phyloP scores from a whole-genome alignment of 2,797 vertebrate species.

The Catostomus latipinnis region DNA sequence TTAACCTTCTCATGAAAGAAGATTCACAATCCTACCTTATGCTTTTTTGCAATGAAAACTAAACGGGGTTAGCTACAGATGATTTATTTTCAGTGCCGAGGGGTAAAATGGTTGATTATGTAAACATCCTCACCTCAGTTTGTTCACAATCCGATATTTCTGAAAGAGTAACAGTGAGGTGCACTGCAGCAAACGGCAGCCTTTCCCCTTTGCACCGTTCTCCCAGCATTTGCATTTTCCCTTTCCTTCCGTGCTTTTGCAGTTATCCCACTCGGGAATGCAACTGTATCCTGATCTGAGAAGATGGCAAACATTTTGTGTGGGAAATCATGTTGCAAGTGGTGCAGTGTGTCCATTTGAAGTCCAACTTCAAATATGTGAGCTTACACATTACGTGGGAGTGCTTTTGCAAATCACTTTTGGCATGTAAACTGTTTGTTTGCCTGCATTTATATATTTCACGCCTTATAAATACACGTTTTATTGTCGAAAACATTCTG shows the following conservation, averaged over 20 bases:
- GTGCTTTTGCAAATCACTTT: slow-evolving; percentile 49
- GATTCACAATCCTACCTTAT: slow-evolving; percentile 11
- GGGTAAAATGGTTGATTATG: slow-evolving; percentile 38
- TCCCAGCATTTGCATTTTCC: slow-evolving; percentile 43
- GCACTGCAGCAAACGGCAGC: slow-evolving; percentile 15
- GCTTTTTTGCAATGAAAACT: slow-evolving; percentile 8
- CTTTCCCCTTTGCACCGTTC: slow-evolving; percentile 10
- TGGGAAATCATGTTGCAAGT: slow-evolving; percentile 61
- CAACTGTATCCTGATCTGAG: slow-evolving; percentile 71
- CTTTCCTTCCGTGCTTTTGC: slow-evolving; percentile 15
- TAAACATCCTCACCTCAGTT: slow-evolving; percentile 43
- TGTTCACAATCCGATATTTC: slow-evolving; percentile 11
- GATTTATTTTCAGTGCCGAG: slow-evolving; percentile 28
- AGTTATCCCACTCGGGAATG: slow-evolving; percentile 41
- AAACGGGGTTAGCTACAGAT: background rate
- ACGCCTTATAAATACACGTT: background rate
- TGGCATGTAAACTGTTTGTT: slow-evolving; percentile 54
- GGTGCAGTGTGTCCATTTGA: slow-evolving; percentile 73
- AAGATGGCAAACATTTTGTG: slow-evolving; percentile 69
- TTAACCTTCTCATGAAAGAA: background rate
- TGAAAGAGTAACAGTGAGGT: slow-evolving; percentile 14
- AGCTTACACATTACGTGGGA: slow-evolving; percentile 76
- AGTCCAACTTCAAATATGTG: slow-evolving; percentile 75
- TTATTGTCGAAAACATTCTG: background rate
- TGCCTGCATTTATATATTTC: slow-evolving; percentile 55